Conservation (phyloP, 2,797 vertebrate species). For the Pseudopleuronectes americanus region DNA sequence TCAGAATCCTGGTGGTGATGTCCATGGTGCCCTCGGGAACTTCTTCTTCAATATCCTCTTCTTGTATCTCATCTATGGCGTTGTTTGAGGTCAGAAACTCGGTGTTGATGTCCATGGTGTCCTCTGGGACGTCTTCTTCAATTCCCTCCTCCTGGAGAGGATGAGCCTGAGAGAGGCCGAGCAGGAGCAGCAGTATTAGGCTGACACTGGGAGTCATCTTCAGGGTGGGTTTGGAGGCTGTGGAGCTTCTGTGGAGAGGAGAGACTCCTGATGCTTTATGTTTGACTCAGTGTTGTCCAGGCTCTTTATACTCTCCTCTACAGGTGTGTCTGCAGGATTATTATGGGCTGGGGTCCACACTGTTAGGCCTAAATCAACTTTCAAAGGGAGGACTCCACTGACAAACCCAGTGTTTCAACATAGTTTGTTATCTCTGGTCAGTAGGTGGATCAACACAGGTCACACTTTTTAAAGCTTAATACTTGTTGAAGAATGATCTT, state of each 20-base stretch:
- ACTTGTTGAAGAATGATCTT: too few species aligned
- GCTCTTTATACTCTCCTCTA: too few species aligned
- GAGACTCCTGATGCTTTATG: constrained; percentile 51
- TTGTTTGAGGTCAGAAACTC: constrained; percentile 63
- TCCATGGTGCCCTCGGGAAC: too few species aligned
- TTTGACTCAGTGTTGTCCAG: constrained; percentile 45
- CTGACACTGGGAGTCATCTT: constrained; percentile 59
- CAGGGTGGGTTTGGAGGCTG: constrained; percentile 35
- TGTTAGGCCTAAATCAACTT: constrained; percentile 42
- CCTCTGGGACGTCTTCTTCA: constrained; percentile 8
- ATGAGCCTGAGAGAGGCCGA: constrained; percentile 55
- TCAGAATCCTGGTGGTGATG: too few species aligned
- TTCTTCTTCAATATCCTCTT: too few species aligned
- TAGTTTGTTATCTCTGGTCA: not conserved
- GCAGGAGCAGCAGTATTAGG: constrained; percentile 63
- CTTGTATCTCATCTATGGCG: not conserved
- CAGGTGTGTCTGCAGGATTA: constrained; percentile 67
- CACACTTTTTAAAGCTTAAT: too few species aligned
- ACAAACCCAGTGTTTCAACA: constrained; percentile 45
- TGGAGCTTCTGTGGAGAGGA: constrained; percentile 51
- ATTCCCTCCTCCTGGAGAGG: constrained; percentile 34
- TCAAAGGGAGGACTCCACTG: constrained; percentile 32
- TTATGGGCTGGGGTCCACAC: constrained; percentile 22
- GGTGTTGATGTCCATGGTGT: constrained; percentile 30
- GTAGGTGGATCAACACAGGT: not conserved